Conservation (phyloP, 2,797 vertebrate genomes). For the Toxotes lorentzi region DNA sequence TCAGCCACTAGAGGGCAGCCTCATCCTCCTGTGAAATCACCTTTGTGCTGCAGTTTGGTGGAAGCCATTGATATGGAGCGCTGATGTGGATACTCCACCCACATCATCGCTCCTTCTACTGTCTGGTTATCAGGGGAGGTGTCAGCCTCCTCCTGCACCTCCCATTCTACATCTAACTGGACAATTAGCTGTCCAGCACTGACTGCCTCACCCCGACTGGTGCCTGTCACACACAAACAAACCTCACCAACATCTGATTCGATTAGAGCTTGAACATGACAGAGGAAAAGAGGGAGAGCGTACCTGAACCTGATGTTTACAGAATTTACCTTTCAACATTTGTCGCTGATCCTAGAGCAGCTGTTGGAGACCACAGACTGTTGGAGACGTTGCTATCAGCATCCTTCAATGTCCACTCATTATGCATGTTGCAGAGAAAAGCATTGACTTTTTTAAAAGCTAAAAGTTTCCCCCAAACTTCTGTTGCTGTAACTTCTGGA, state of each 20-base stretch:
- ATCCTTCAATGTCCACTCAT: neutral
- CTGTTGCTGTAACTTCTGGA: neutral
- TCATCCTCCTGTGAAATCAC: neutral
- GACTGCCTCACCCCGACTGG: slow-evolving; percentile 25
- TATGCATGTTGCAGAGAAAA: neutral
- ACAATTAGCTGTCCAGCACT: slow-evolving; percentile 21
- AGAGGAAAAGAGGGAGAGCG: neutral
- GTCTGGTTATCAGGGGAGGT: slow-evolving; percentile 7
- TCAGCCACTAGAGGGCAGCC: slow-evolving; percentile 40
- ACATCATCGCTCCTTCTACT: neutral
- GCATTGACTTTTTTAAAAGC: neutral
- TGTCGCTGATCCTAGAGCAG: neutral
- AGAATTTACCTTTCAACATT: neutral
- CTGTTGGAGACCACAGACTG: neutral
- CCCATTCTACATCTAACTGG: slow-evolving; percentile 11
- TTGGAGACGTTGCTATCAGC: neutral
- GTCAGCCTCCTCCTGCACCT: slow-evolving; percentile 18
- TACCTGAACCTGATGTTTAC: slow-evolving; percentile 4
- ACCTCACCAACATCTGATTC: slow-evolving; percentile 44
- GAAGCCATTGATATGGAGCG: neutral
- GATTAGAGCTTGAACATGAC: slow-evolving; percentile 52
- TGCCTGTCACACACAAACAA: slow-evolving; percentile 54
- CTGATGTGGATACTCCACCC: too few relatives aligned
- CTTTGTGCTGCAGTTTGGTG: neutral
- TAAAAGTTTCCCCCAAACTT: too few relatives aligned